phyloP scores from a whole-genome alignment of 2,113 vertebrate genomes.

The Eira barbara region DNA sequence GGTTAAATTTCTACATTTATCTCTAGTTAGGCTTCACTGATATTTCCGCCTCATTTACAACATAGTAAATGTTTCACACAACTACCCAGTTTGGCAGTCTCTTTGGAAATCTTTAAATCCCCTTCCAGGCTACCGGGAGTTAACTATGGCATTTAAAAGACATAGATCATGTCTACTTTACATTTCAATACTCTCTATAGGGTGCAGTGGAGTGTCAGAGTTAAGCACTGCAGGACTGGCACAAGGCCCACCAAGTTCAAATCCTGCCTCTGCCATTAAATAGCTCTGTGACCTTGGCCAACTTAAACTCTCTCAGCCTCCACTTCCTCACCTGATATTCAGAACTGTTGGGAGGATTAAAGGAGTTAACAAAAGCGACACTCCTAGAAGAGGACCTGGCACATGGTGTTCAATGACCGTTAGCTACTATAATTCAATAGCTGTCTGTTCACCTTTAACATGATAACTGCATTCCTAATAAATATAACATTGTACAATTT shows the following conservation, averaged over 20 bases:
- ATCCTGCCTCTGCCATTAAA: background rate
- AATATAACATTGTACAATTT: background rate
- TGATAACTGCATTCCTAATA: background rate
- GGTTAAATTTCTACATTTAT: conserved; percentile 25
- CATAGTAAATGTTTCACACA: background rate
- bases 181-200: background rate
- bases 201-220: background rate
- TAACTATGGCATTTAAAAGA: background rate
- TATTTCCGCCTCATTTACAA: conserved; percentile 7
- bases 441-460: background rate
- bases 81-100: background rate
- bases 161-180: background rate
- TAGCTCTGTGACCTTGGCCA: background rate
- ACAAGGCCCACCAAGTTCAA: background rate
- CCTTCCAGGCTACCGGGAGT: background rate
- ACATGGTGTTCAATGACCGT: background rate
- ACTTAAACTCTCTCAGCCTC: background rate
- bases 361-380: background rate
- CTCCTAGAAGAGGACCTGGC: background rate
- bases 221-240: background rate
- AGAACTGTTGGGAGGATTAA: background rate
- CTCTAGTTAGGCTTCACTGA: background rate
- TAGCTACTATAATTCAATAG: background rate
- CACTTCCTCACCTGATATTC: background rate
- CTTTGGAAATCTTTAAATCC: background rate